Evolutionary conservation across 2,888 invertebrate genomes (phyloP).

Genomic region (Dioctria rufipes): DNA sequence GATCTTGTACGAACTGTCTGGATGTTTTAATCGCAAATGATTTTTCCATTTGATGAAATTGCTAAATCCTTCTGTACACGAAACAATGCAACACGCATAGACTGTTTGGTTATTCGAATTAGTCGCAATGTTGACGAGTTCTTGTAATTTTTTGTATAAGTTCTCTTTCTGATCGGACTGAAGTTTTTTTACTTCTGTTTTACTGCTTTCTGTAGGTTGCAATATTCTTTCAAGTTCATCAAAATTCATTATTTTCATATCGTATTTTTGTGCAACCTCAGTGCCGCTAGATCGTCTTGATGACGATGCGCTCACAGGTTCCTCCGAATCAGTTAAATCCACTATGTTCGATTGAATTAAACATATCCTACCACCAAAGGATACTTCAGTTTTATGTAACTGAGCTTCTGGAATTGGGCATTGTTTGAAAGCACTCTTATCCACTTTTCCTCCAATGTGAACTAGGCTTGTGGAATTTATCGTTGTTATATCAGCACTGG

Average conservation of each 20-base stretch:
- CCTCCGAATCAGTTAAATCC: neutral
- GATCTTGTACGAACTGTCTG: neutral
- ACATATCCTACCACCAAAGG: neutral
- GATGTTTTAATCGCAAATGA: slow-evolving; percentile 9
- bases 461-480: neutral
- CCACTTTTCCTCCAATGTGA: neutral
- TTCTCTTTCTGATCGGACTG: neutral
- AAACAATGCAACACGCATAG: neutral
- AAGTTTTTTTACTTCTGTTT: neutral
- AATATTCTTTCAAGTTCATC: neutral
- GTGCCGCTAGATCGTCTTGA: neutral
- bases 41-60: neutral
- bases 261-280: neutral
- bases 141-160: neutral
- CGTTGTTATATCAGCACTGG: neutral
- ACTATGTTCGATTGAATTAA: neutral
- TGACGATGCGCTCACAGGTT: neutral
- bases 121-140: neutral
- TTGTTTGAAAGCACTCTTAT: neutral
- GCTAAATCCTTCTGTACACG: neutral
- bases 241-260: neutral
- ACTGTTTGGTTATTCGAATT: neutral
- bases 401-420: neutral
- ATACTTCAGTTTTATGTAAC: neutral
- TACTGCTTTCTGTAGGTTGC: neutral